Evolutionary conservation across 2,797 vertebrate species (phyloP).

Genomic region (Micropoecilia bifurca): DNA sequence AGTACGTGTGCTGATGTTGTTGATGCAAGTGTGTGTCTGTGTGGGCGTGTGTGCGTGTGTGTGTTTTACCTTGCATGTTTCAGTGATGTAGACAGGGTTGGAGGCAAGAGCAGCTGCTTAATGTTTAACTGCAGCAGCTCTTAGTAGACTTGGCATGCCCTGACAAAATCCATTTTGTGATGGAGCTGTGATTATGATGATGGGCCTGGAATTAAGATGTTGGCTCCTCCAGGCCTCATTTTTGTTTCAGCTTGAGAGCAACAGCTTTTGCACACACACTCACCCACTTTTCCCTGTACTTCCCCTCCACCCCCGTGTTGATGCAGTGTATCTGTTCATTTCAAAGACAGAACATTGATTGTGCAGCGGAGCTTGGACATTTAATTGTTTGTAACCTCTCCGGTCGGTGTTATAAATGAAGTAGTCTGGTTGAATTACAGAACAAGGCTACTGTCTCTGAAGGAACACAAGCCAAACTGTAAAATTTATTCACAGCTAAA

Average conservation of each 20-base stretch:
- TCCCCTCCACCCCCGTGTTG: slow-evolving; percentile 36
- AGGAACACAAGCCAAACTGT: slow-evolving; percentile 66
- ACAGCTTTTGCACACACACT: slow-evolving; percentile 47
- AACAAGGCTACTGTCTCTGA: slow-evolving; percentile 21
- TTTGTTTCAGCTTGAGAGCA: slow-evolving; percentile 73
- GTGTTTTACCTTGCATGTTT: background rate
- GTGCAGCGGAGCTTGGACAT: background rate
- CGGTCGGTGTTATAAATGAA: slow-evolving; percentile 19
- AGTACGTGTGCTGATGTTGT: slow-evolving; percentile 38
- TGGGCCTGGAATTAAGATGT: slow-evolving; percentile 81
- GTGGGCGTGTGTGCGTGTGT: background rate
- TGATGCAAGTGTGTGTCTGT: background rate
- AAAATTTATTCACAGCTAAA: slow-evolving; percentile 28
- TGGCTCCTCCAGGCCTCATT: slow-evolving; percentile 67
- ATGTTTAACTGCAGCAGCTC: slow-evolving; percentile 77
- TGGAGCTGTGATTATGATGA: slow-evolving; percentile 85
- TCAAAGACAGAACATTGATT: background rate
- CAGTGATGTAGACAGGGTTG: slow-evolving; percentile 19
- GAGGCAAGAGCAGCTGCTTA: slow-evolving; percentile 84
- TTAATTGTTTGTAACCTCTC: background rate
- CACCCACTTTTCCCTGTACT: slow-evolving; percentile 33
- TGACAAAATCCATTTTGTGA: slow-evolving; percentile 86
- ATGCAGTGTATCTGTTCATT: slow-evolving; percentile 51
- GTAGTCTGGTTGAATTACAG: background rate
- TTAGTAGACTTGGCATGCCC: slow-evolving; percentile 84